Percentiles rank a stretch among this genome's conserved stretches.
Evolutionary conservation across 1,140 invertebrate species (phyloP).

Genomic region (Steinernema khuongi): DNA sequence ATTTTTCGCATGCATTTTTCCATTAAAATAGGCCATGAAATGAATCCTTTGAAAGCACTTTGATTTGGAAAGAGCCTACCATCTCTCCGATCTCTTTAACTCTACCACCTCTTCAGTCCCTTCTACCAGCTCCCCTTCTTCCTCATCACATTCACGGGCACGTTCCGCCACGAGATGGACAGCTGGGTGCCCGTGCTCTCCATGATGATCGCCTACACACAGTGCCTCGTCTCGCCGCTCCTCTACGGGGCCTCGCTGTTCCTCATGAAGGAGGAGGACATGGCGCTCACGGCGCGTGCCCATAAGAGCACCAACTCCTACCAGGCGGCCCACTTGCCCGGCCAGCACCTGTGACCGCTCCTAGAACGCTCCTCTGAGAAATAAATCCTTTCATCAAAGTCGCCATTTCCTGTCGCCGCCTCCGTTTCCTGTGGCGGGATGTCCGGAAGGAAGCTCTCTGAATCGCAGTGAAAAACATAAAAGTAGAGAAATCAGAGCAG

Average conservation of each 20-base stretch:
- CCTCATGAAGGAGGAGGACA: conserved; percentile 58
- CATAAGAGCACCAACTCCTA: conserved; percentile 41
- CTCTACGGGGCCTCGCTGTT: conserved; percentile 53
- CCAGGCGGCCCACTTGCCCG: not conserved
- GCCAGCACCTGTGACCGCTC: not conserved
- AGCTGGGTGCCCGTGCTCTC: conserved; percentile 39
- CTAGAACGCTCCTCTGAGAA: no score
- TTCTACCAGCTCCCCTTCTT: conserved; percentile 57
- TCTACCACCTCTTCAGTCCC: conserved; percentile 42
- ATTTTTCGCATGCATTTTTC: no score
- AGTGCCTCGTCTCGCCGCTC: conserved; percentile 49
- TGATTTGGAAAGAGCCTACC: no score
- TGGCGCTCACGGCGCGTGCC: conserved; percentile 55
- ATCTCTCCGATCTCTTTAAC: no score
- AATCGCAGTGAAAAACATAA: no score
- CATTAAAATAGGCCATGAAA: not conserved
- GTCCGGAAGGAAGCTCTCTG: no score
- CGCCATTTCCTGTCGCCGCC: no score
- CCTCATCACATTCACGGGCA: conserved; percentile 45
- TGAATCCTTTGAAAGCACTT: no score
- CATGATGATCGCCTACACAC: conserved; percentile 52
- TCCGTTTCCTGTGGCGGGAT: no score
- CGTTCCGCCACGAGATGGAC: conserved; percentile 21
- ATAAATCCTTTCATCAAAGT: no score
- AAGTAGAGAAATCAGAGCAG: no score